A percentile compares a stretch with the other conserved stretches of the same genome.
Evolutionary conservation across 2,888 invertebrate genomes (phyloP).

Genomic region (Drosophila greeni): DNA sequence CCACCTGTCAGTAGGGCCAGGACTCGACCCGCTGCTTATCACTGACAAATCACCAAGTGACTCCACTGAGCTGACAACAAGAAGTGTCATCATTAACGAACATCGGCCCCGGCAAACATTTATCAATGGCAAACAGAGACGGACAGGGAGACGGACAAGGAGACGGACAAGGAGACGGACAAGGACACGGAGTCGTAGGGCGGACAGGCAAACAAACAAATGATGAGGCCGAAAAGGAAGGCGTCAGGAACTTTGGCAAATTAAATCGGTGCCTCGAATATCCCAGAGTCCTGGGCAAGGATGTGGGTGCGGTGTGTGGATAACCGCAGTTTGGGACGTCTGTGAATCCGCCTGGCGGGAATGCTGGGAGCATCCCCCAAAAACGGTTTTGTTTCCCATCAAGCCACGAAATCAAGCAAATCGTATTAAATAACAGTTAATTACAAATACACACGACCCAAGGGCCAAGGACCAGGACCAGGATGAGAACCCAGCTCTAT

Average conservation of each 20-base stretch:
- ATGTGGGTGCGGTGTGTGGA: slow-evolving; percentile 11
- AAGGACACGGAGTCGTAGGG: background rate
- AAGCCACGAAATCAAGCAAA: slow-evolving; percentile 60
- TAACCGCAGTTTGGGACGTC: slow-evolving; percentile 29
- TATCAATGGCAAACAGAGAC: slow-evolving; percentile 55
- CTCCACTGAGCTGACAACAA: slow-evolving; percentile 54
- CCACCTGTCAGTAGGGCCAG: slow-evolving; percentile 29
- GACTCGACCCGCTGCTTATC: slow-evolving; percentile 49
- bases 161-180: background rate
- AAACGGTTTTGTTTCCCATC: slow-evolving; percentile 38
- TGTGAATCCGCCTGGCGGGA: slow-evolving; percentile 2
- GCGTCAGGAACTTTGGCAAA: slow-evolving; percentile 63
- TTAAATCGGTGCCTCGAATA: slow-evolving; percentile 57
- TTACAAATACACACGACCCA: slow-evolving; percentile 57
- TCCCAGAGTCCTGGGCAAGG: too few species aligned
- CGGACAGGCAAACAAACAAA: slow-evolving; percentile 36
- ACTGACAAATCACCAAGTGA: slow-evolving; percentile 63
- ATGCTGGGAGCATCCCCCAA: background rate
- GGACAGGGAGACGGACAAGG: background rate
- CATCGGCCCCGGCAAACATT: slow-evolving; percentile 50
- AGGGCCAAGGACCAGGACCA: slow-evolving; percentile 1
- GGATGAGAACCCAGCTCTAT: background rate
- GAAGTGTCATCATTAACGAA: slow-evolving; percentile 67
- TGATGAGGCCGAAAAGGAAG: slow-evolving; percentile 51
- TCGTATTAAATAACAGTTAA: slow-evolving; percentile 72